phyloP scores from a whole-genome alignment of 64 coral and sea anemone genomes.

The Anthopleura sola region DNA sequence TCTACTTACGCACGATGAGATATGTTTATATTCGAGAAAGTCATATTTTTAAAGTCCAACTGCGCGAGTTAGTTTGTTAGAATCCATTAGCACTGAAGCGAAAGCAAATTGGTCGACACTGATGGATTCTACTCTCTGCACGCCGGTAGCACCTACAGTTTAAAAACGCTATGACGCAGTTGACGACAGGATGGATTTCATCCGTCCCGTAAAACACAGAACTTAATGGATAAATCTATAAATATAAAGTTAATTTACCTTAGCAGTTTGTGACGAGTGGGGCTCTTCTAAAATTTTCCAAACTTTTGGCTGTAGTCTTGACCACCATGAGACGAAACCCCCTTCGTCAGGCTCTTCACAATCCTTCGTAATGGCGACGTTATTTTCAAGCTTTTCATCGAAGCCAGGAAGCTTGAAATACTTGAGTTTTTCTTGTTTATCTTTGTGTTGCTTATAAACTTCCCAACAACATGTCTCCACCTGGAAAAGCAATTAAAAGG shows the following conservation, averaged over 20 bases:
- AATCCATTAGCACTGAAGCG: not conserved
- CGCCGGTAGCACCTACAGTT: not conserved
- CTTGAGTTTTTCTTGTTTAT: constrained; percentile 97
- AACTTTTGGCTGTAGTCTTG: constrained; percentile 58
- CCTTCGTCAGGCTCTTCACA: constrained; percentile 68
- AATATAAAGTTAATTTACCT: constrained; percentile 48
- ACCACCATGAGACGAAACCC: constrained; percentile 63
- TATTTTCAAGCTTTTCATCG: constrained; percentile 44
- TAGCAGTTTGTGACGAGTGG: constrained; percentile 66
- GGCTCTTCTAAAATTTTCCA: constrained; percentile 81
- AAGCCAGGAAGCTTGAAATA: constrained; percentile 79
- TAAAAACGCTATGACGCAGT: not conserved
- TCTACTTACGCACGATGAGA: not conserved
- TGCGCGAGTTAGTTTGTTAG: not conserved
- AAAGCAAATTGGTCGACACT: not conserved
- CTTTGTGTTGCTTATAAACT: constrained; percentile 95
- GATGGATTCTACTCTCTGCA: not conserved
- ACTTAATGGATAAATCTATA: not conserved
- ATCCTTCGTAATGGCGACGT: constrained; percentile 12
- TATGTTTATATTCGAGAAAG: not conserved
- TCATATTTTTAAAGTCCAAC: not conserved
- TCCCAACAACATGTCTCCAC: constrained; percentile 98
- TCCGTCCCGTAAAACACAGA: not conserved
- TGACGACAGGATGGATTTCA: not conserved
- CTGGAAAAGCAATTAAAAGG: constrained; percentile 15